These are phyloP conservation scores for Fukomys damarensis DNA, from an alignment of 2,113 vertebrate genomes.

Conservation along the genomic window DNA sequence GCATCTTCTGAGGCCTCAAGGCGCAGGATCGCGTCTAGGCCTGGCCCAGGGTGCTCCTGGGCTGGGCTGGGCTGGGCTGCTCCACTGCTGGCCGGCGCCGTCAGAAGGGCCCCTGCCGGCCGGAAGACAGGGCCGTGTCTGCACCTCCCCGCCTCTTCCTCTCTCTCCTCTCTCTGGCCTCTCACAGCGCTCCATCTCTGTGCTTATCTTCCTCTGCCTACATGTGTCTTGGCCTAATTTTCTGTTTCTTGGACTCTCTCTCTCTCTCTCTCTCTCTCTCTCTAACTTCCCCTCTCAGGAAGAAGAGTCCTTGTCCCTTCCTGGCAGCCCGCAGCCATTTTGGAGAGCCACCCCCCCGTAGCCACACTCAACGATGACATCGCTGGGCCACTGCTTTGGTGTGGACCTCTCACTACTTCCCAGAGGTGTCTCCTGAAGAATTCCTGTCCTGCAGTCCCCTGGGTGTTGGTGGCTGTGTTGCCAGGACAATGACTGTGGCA, in stretches of 20 bases:
- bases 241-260: not conserved
- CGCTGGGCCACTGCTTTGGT: not conserved
- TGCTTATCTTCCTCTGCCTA: not conserved
- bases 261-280: not conserved
- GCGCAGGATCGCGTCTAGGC: not conserved
- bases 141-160: not conserved
- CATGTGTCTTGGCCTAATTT: not conserved
- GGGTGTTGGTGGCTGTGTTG: too few species aligned
- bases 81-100: not conserved
- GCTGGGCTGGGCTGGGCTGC: not conserved
- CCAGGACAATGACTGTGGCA: not conserved
- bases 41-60: not conserved
- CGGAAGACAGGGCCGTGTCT: accelerated
- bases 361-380: not conserved
- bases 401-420: not conserved
- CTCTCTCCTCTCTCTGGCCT: not conserved
- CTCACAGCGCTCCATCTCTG: not conserved
- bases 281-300: not conserved
- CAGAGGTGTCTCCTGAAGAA: not conserved
- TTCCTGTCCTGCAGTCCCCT: accelerated
- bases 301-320: accelerated
- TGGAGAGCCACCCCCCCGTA: not conserved
- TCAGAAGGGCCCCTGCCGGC: not conserved
- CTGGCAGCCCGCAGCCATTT: not conserved
- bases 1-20: not conserved